Percentiles rank a stretch among this genome's conserved stretches.
Evolutionary conservation across 2,797 vertebrate genomes (phyloP).

Genomic region (Pseudopleuronectes americanus): DNA sequence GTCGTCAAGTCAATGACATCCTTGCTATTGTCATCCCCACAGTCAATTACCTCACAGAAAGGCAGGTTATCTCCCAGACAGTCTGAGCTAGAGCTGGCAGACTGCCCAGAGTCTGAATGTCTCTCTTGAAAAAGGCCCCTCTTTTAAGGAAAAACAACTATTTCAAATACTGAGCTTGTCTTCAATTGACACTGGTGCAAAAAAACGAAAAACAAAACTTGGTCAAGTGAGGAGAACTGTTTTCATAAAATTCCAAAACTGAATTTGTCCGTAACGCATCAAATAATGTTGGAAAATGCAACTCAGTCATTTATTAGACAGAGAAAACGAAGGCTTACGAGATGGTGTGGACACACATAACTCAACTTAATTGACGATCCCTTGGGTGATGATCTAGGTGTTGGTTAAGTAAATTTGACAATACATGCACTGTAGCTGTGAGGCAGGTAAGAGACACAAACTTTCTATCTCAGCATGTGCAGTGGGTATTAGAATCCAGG

Average conservation of each 20-base stretch:
- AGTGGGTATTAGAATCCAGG: constrained; percentile 13
- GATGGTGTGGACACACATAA: neutral
- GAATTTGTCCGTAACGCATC: neutral
- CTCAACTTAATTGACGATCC: neutral
- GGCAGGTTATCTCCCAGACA: constrained; percentile 65
- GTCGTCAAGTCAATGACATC: constrained; percentile 82
- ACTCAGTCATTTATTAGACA: neutral
- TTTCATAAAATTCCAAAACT: constrained; percentile 22
- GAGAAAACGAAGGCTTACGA: neutral
- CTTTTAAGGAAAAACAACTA: constrained; percentile 47
- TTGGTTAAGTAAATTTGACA: constrained; percentile 10
- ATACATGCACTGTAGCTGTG: neutral
- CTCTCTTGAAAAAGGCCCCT: constrained; percentile 44
- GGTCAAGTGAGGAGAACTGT: constrained; percentile 26
- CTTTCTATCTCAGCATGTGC: constrained; percentile 18
- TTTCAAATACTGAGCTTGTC: constrained; percentile 46
- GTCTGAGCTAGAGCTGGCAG: constrained; percentile 59
- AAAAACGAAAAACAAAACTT: constrained; percentile 9
- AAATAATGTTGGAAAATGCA: too few relatives aligned
- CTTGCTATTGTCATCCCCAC: constrained; percentile 72
- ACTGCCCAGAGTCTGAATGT: constrained; percentile 57
- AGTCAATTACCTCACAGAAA: constrained; percentile 76
- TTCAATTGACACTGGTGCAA: constrained; percentile 33
- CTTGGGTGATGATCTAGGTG: neutral
- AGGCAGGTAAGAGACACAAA: constrained; percentile 7